A percentile compares a stretch with the other conserved stretches of the same genome.
These are phyloP conservation scores for Euschistus heros DNA, from an alignment of 1,140 invertebrate genomes.

Conservation along the genomic window DNA sequence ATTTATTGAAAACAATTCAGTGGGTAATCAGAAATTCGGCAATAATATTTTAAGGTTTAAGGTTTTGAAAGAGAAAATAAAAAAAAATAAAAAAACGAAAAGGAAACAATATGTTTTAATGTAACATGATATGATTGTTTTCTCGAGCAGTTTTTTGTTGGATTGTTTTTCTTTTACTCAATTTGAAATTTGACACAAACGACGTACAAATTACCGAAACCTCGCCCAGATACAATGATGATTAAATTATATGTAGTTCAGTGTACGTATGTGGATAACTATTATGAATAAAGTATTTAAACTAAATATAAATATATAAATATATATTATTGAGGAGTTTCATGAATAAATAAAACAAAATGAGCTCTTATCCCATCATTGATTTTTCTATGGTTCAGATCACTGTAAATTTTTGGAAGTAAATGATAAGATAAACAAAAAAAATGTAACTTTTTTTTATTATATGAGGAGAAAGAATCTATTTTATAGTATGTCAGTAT, in stretches of 20 bases:
- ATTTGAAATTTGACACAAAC: slow-evolving; percentile 5
- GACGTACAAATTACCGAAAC: slow-evolving; percentile 31
- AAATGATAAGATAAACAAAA: no score
- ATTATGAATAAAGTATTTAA: slow-evolving; percentile 24
- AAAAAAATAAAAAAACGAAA: not conserved
- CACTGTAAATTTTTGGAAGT: slow-evolving; percentile 7
- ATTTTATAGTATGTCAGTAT: slow-evolving; percentile 18
- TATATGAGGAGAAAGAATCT: slow-evolving; percentile 5
- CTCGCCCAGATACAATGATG: slow-evolving; percentile 28
- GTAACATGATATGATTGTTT: no score
- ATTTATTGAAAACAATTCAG: slow-evolving; percentile 15
- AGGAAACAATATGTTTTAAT: slow-evolving; percentile 7
- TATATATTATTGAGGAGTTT: slow-evolving; percentile 11
- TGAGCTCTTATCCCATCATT: slow-evolving; percentile 3
- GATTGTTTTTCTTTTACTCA: no score
- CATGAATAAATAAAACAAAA: not conserved
- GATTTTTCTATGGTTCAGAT: slow-evolving; percentile 6
- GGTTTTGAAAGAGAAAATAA: slow-evolving; percentile 9
- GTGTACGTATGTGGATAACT: slow-evolving; percentile 31
- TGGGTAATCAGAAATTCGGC: slow-evolving; percentile 14
- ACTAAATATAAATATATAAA: slow-evolving; percentile 24
- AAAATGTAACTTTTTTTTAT: slow-evolving; percentile 10
- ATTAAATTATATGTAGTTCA: slow-evolving; percentile 30
- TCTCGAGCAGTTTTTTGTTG: no score
- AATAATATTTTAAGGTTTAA: slow-evolving; percentile 14